Conservation (phyloP, 2,113 vertebrate genomes). For the Trematocara macrostoma region DNA sequence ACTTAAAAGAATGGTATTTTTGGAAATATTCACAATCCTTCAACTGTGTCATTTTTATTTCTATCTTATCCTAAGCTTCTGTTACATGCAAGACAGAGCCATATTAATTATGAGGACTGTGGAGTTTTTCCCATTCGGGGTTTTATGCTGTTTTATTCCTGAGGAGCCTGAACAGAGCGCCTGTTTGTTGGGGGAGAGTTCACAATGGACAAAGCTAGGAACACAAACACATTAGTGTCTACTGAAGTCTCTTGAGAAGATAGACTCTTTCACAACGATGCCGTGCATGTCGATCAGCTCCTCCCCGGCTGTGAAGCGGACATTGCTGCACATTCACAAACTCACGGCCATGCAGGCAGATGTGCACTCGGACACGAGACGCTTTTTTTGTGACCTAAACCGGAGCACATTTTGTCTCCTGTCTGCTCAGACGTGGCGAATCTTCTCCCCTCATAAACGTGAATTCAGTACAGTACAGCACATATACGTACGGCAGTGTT, state of each 20-base stretch:
- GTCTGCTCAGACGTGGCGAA: background rate
- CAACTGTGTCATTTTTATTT: background rate
- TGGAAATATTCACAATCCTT: background rate
- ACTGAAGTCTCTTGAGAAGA: slow-evolving; percentile 50
- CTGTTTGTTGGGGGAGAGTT: slow-evolving; percentile 42
- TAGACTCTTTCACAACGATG: slow-evolving; percentile 54
- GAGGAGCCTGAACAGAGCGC: slow-evolving; percentile 19
- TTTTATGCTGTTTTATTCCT: slow-evolving; percentile 14
- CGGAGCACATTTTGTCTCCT: background rate
- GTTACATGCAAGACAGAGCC: background rate
- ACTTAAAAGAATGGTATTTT: background rate
- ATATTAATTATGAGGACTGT: background rate
- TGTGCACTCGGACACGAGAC: background rate
- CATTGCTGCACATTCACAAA: background rate
- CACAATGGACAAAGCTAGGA: slow-evolving; percentile 60
- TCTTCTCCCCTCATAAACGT: background rate
- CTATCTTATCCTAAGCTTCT: background rate
- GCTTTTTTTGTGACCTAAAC: background rate
- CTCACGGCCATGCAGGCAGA: background rate
- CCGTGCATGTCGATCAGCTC: slow-evolving; percentile 43
- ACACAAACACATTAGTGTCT: slow-evolving; percentile 49
- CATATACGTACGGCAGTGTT: background rate
- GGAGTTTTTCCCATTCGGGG: background rate
- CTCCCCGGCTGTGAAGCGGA: slow-evolving; percentile 38
- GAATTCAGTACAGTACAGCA: background rate